phyloP scores from a whole-genome alignment of 2,888 invertebrate genomes.

The Cataglyphis altisquamis region DNA sequence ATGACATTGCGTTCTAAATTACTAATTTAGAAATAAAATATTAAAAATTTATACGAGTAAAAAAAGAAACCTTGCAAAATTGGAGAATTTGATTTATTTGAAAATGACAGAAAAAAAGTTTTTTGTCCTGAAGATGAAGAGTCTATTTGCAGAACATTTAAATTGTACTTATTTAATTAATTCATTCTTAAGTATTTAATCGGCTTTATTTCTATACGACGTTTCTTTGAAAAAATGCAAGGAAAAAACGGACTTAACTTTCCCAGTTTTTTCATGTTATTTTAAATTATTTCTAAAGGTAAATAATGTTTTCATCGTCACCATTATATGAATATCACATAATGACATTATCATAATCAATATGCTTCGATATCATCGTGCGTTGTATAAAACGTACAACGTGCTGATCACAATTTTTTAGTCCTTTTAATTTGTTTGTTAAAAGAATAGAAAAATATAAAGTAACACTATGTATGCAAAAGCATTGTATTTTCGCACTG shows the following conservation, averaged over 20 bases:
- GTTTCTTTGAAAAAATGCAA: slow-evolving; percentile 60
- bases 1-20: background rate
- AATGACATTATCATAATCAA: background rate
- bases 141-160: slow-evolving; percentile 58
- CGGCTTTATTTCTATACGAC: slow-evolving; percentile 69
- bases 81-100: slow-evolving; percentile 24
- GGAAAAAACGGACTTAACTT: slow-evolving; percentile 53
- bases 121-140: slow-evolving; percentile 12
- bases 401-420: background rate
- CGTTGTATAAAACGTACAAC: background rate
- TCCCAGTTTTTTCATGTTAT: slow-evolving; percentile 50
- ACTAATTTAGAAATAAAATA: background rate
- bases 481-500: background rate
- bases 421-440: background rate
- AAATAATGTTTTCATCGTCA: slow-evolving; percentile 29
- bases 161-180: slow-evolving; percentile 66
- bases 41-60: background rate
- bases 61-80: background rate
- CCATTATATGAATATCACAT: background rate
- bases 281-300: slow-evolving; percentile 58
- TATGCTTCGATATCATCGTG: background rate
- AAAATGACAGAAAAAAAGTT: background rate
- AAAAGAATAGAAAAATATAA: background rate
- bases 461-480: background rate
- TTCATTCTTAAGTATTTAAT: slow-evolving; percentile 70